These are phyloP conservation scores for Eriocheir sinensis DNA, from an alignment of 1,140 invertebrate species.

Conservation along the genomic window DNA sequence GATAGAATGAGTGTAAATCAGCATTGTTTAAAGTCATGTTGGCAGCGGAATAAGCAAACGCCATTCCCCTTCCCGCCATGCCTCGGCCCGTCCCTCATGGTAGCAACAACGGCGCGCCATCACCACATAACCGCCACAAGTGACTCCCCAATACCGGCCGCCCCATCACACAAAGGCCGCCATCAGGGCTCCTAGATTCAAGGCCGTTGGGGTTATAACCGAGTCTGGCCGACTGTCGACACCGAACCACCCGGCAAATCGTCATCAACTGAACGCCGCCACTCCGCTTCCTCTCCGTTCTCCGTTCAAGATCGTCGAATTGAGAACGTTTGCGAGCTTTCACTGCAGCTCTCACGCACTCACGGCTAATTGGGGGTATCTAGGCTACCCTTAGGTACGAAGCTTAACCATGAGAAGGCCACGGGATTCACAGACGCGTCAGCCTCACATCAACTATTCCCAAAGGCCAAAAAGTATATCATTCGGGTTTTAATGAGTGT, in stretches of 20 bases:
- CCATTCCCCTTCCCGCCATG: background rate
- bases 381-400: background rate
- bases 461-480: too few species aligned
- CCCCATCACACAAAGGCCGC: background rate
- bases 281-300: background rate
- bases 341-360: background rate
- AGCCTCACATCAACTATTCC: too few species aligned
- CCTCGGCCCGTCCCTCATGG: background rate
- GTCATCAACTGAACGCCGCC: background rate
- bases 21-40: too few species aligned
- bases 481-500: too few species aligned
- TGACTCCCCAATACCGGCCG: constrained; percentile 10
- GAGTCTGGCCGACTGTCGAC: background rate
- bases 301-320: background rate
- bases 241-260: background rate
- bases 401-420: too few species aligned
- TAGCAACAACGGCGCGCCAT: constrained; percentile 1
- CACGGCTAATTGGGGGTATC: background rate
- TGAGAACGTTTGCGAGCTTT: background rate
- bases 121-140: constrained; percentile 18
- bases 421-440: too few species aligned
- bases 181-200: constrained; percentile 4
- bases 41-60: too few species aligned
- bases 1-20: too few species aligned
- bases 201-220: background rate